These are phyloP conservation scores for Pharmacophagus antenor DNA, from an alignment of 2,888 invertebrate genomes.

Conservation along the genomic window DNA sequence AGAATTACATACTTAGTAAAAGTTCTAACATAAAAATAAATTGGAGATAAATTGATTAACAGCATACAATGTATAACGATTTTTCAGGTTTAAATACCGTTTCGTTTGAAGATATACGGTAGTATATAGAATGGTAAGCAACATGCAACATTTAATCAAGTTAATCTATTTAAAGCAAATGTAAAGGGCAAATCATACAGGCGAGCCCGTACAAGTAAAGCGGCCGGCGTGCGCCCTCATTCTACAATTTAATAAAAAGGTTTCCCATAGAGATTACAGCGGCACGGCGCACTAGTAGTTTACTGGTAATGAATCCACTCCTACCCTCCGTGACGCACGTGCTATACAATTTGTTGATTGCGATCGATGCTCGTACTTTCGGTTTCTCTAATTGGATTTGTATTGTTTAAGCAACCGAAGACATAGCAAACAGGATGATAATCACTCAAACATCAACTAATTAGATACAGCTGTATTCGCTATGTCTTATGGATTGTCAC, in stretches of 20 bases:
- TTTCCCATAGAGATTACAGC: slow-evolving; percentile 63
- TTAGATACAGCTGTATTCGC: background rate
- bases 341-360: slow-evolving; percentile 37
- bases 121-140: slow-evolving; percentile 27
- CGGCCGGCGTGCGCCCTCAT: slow-evolving; percentile 55
- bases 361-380: slow-evolving; percentile 58
- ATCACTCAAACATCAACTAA: background rate
- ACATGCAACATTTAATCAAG: slow-evolving; percentile 53
- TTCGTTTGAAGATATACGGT: too few relatives aligned
- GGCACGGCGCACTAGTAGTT: slow-evolving; percentile 24
- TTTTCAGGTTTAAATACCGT: too few relatives aligned
- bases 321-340: slow-evolving; percentile 36
- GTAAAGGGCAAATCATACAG: slow-evolving; percentile 60
- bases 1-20: too few relatives aligned
- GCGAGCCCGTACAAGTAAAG: slow-evolving; percentile 70
- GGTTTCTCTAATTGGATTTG: slow-evolving; percentile 41
- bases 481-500: too few relatives aligned
- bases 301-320: slow-evolving; percentile 34
- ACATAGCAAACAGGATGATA: background rate
- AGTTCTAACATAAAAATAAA: too few relatives aligned
- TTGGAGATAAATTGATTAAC: too few relatives aligned
- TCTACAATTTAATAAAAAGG: slow-evolving; percentile 77
- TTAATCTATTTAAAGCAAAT: slow-evolving; percentile 62
- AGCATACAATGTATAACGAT: too few relatives aligned
- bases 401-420: background rate